Conservation (phyloP, 2,888 invertebrate genomes). For the Parapristionchus giblindavisi region DNA sequence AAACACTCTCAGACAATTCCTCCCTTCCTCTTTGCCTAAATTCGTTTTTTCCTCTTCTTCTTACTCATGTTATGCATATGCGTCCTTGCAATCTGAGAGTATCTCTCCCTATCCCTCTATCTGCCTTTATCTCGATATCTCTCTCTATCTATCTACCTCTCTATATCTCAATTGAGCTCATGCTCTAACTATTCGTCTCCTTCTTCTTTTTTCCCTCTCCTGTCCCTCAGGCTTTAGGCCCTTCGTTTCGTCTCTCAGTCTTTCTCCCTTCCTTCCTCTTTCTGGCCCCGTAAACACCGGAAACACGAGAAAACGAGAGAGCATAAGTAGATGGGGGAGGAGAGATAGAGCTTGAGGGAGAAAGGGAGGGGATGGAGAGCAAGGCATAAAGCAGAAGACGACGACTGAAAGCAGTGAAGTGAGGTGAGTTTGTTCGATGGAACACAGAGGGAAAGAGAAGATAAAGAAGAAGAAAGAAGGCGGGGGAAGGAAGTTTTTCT, state of each 20-base stretch:
- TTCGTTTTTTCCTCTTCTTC: no score
- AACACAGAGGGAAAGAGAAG: no score
- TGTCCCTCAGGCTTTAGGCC: background rate
- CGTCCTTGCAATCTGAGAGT: background rate
- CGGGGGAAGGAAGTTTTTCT: no score
- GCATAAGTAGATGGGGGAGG: background rate
- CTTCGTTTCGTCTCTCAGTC: background rate
- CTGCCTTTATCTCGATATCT: background rate
- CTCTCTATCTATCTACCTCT: conserved; percentile 8
- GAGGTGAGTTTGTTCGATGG: no score
- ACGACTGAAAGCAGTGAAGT: no score
- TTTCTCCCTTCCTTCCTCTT: conserved; percentile 2
- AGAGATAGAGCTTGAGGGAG: background rate
- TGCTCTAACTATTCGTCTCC: background rate
- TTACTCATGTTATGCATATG: conserved; percentile 14
- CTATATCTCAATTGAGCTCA: conserved; percentile 14
- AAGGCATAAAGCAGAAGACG: no score
- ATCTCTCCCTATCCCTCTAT: conserved; percentile 11
- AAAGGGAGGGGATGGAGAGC: background rate
- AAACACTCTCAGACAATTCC: no score
- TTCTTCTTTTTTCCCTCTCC: background rate
- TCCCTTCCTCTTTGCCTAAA: no score
- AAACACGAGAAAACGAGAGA: conserved; percentile 16
- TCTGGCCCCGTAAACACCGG: conserved; percentile 34
- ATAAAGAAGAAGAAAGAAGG: no score